Evolutionary conservation across 2,888 invertebrate species (phyloP), one percentile per base, ranked within the genome.

Genomic region (Dione juno): DNA sequence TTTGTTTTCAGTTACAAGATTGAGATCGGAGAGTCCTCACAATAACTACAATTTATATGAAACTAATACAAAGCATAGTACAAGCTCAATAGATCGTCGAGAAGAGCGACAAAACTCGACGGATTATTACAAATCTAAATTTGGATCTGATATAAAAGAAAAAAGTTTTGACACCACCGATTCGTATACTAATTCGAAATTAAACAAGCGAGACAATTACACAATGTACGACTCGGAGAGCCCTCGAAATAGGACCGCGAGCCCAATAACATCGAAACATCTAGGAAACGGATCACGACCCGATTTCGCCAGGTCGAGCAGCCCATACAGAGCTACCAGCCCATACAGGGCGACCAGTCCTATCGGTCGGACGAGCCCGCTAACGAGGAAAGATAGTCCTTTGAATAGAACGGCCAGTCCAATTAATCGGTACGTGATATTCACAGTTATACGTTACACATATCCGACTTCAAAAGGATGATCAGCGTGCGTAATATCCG

Each of bases 321-420:
- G 90, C 74, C 91, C 91, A 45, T 91, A 78, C 81, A 90, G 82
- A 82, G 93, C 78, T 77, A 90, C 82, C 80, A 94, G 84, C 79
- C 93, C 79, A 37, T 83, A 70, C 82, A 88, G 76, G 83, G 88
- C 81, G 79, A 91, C 88, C 73, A 94, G 89, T 80, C 94, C 85
- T 3, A 84, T 88, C 81, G 94, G 81, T 77, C 93, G 88, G 80
- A 94, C 94, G 3, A 95, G 94, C 77, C 95, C 95, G 7, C 88
- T 94, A 73, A 85, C 93, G 66, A 94, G 94, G 76, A 93, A 88
- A 77, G 88, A 91, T 70, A 92, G 90, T 77, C 92, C 93, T 75
- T 84, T 93, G 77, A 94, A 94, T 74, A 92, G 94, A 66, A 93
- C 92, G 0, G 88, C 92, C 59, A 94, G 94, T 76, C 94, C 95